phyloP scores from a whole-genome alignment of 2,113 vertebrate species.

The Clarias magur region DNA sequence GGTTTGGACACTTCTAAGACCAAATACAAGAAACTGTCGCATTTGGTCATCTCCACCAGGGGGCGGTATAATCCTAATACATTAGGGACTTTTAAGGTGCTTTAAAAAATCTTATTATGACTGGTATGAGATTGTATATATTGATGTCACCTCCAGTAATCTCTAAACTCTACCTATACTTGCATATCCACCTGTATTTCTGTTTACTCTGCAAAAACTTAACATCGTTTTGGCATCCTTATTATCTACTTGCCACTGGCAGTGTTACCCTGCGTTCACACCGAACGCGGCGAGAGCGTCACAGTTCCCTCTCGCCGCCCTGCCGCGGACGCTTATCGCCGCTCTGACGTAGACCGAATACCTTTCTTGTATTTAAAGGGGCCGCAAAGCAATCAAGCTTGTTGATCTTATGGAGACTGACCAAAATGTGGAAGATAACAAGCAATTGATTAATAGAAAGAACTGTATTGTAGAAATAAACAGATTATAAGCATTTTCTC shows the following conservation, averaged over 20 bases:
- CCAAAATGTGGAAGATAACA: no score
- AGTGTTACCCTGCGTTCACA: no score
- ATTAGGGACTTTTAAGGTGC: neutral
- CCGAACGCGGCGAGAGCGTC: no score
- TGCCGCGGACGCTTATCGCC: no score
- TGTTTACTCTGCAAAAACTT: conserved; percentile 81
- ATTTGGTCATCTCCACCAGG: neutral
- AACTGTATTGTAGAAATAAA: no score
- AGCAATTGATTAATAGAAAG: no score
- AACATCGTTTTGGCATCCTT: neutral
- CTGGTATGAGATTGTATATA: neutral
- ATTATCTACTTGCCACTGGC: neutral
- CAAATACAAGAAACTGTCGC: conserved; percentile 56
- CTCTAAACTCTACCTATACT: conserved; percentile 80
- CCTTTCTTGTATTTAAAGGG: no score
- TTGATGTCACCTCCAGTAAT: conserved; percentile 83
- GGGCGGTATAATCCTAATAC: neutral
- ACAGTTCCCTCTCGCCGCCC: no score
- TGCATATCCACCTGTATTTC: conserved; percentile 81
- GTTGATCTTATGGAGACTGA: no score
- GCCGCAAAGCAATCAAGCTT: no score
- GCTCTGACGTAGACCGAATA: no score
- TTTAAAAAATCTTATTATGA: neutral
- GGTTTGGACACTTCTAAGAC: conserved; percentile 78
- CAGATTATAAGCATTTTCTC: no score